These are phyloP conservation scores for Campoletis sonorensis DNA, from an alignment of 1,140 invertebrate species.

Conservation along the genomic window DNA sequence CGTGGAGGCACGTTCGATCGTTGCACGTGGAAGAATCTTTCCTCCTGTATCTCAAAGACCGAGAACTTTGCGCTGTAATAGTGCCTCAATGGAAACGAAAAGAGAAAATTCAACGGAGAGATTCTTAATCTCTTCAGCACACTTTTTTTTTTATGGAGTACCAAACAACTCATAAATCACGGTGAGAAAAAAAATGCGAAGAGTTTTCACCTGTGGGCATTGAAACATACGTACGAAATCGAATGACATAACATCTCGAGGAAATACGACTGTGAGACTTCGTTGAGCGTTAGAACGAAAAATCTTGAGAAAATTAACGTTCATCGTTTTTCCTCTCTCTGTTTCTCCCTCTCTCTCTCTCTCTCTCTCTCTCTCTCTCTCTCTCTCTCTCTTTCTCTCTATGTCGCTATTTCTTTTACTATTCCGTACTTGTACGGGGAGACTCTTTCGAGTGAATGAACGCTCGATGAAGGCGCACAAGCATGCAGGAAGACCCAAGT, in stretches of 20 bases:
- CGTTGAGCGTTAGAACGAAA: background rate
- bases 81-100: background rate
- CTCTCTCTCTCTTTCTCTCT: background rate
- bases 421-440: background rate
- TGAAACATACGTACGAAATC: background rate
- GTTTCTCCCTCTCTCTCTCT: too few relatives aligned
- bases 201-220: too few relatives aligned
- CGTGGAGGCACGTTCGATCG: background rate
- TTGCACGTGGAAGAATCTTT: constrained; percentile 22
- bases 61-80: background rate
- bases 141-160: too few relatives aligned
- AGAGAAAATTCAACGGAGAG: background rate
- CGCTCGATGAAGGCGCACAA: constrained; percentile 9
- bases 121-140: background rate
- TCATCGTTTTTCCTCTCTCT: too few relatives aligned
- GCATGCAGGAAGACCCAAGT: constrained; percentile 20
- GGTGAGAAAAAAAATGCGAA: background rate
- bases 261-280: too few relatives aligned
- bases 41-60: background rate
- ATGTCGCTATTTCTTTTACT: background rate
- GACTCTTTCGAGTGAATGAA: constrained; percentile 19
- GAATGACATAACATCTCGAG: background rate
- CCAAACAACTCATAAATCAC: constrained; percentile 1
- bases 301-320: background rate
- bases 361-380: too few relatives aligned